These are phyloP conservation scores for Bettongia penicillata DNA, from an alignment of 2,113 vertebrate genomes.

Conservation along the genomic window DNA sequence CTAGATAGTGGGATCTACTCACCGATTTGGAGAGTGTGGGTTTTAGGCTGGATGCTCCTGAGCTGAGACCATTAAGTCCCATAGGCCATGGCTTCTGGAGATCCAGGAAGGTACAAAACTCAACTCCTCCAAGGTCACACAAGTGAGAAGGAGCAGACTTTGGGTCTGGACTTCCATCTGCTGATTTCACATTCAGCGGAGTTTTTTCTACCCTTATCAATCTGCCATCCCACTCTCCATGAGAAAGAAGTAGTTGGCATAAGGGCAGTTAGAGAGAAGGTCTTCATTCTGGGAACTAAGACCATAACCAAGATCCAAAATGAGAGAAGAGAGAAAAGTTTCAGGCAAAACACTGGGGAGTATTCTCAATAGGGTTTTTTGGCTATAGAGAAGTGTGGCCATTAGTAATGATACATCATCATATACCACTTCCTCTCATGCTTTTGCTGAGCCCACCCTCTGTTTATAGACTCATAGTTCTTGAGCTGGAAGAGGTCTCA, in stretches of 20 bases:
- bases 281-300: background rate
- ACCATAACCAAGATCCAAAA: background rate
- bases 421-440: background rate
- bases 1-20: background rate
- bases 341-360: background rate
- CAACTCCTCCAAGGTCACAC: background rate
- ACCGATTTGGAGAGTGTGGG: background rate
- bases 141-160: background rate
- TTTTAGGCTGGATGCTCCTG: background rate
- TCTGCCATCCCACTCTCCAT: background rate
- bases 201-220: background rate
- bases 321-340: background rate
- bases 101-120: background rate
- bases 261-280: background rate
- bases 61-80: background rate
- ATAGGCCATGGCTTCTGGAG: background rate
- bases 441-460: background rate
- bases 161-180: background rate
- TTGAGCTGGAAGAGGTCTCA: background rate
- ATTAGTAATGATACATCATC: background rate
- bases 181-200: background rate
- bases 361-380: background rate
- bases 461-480: background rate
- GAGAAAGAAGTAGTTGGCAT: background rate
- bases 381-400: background rate